Conservation (phyloP, 1,140 invertebrate species). For the Diploscapter pachys region DNA sequence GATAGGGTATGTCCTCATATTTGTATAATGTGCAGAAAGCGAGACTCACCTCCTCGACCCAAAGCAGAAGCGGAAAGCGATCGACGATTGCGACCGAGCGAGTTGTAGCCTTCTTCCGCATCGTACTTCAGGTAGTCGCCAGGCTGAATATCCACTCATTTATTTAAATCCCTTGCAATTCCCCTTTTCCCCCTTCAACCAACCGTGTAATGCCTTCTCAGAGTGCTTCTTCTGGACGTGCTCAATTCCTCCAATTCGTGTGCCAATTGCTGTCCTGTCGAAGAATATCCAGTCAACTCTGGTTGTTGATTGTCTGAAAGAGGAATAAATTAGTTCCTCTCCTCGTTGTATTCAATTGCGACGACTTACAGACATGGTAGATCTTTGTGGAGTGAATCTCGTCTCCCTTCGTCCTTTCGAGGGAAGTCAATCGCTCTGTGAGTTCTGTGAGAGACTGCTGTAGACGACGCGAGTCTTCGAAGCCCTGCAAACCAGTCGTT, state of each 20-base stretch:
- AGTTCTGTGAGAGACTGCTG: constrained; percentile 56
- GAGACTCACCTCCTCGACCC: constrained; percentile 46
- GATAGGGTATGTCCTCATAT: constrained; percentile 3
- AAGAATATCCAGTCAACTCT: constrained; percentile 40
- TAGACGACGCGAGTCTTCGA: constrained; percentile 51
- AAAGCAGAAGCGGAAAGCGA: constrained; percentile 57
- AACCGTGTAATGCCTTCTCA: constrained; percentile 56
- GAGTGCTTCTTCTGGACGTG: constrained; percentile 53
- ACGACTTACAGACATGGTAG: constrained; percentile 56
- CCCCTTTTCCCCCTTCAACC: constrained; percentile 1
- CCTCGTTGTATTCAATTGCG: background rate
- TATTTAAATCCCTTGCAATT: background rate
- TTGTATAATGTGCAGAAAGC: constrained; percentile 4
- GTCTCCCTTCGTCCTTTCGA: constrained; percentile 56
- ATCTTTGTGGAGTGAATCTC: constrained; percentile 59
- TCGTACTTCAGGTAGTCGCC: constrained; percentile 57
- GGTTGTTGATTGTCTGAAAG: constrained; percentile 53
- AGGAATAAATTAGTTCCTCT: background rate
- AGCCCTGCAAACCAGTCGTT: constrained; percentile 19
- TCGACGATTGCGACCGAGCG: constrained; percentile 47
- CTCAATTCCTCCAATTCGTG: constrained; percentile 50
- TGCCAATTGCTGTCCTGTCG: constrained; percentile 48
- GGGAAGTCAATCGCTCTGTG: constrained; percentile 52
- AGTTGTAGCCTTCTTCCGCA: constrained; percentile 51
- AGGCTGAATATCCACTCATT: constrained; percentile 33